Percentiles rank a stretch among this genome's conserved stretches.
phyloP scores from a whole-genome alignment of 2,113 vertebrate genomes.

The Cairina moschata region DNA sequence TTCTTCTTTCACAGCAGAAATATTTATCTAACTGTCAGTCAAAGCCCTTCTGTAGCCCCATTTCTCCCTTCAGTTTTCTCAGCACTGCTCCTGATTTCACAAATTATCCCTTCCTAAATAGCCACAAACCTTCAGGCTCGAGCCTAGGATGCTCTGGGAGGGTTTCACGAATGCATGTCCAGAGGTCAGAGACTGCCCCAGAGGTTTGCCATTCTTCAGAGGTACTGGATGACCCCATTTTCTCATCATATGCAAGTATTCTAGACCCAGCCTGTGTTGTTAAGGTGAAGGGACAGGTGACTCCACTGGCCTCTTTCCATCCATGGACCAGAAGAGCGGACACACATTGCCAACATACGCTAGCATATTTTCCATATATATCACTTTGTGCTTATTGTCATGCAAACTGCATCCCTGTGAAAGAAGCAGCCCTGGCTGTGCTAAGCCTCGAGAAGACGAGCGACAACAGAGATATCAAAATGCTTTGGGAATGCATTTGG shows the following conservation, averaged over 20 bases:
- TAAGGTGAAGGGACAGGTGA: not conserved
- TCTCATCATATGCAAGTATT: not conserved
- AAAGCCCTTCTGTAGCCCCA: not conserved
- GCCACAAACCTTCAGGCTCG: not conserved
- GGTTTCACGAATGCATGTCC: accelerated
- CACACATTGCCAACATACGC: accelerated
- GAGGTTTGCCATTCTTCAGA: not conserved
- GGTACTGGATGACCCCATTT: not conserved
- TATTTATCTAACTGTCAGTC: conserved; percentile 15
- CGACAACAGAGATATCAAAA: not conserved
- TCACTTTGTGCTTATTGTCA: not conserved
- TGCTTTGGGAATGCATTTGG: not conserved
- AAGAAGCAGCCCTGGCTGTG: not conserved
- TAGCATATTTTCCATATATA: not conserved
- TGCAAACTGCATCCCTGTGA: accelerated
- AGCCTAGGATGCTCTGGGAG: not conserved
- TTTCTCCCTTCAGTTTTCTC: not conserved
- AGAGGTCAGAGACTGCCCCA: not conserved
- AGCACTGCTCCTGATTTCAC: not conserved
- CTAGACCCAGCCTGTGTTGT: accelerated
- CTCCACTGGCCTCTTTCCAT: not conserved
- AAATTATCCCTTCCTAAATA: not conserved
- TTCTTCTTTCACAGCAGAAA: conserved; percentile 34
- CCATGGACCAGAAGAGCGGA: not conserved
- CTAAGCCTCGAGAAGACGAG: not conserved